Conservation (phyloP, 1,140 invertebrate species). For the Ladona fulva region DNA sequence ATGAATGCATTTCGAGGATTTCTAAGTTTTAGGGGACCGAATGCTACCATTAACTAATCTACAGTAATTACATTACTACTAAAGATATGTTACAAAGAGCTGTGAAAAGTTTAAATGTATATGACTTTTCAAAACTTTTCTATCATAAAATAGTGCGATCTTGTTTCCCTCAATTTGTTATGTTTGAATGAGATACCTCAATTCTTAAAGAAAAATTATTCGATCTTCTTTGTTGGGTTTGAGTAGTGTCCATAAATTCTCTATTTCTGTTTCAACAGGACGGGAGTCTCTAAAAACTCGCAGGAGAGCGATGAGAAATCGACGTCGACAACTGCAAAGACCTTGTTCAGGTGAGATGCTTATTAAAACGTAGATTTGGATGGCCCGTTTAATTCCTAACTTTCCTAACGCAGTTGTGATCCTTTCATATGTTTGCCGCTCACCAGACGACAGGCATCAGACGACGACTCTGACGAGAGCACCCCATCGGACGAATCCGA, state of each 20-base stretch:
- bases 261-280: background rate
- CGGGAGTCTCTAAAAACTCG: background rate
- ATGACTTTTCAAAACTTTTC: too few relatives aligned
- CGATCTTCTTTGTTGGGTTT: background rate
- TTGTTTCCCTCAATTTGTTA: background rate
- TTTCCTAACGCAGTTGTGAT: background rate
- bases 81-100: too few relatives aligned
- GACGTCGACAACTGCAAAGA: background rate
- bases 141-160: background rate
- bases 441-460: background rate
- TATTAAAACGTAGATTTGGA: background rate
- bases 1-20: too few relatives aligned
- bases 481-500: background rate
- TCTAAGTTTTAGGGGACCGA: too few relatives aligned
- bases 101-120: too few relatives aligned
- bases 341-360: background rate
- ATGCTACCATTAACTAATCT: too few relatives aligned
- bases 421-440: background rate
- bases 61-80: too few relatives aligned
- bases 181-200: background rate
- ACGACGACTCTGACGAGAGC: background rate
- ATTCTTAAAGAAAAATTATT: background rate
- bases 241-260: background rate
- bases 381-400: background rate
- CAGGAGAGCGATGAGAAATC: background rate